These are phyloP conservation scores for Protobothrops mucrosquamatus DNA, from an alignment of 2,113 vertebrate genomes.

Conservation along the genomic window DNA sequence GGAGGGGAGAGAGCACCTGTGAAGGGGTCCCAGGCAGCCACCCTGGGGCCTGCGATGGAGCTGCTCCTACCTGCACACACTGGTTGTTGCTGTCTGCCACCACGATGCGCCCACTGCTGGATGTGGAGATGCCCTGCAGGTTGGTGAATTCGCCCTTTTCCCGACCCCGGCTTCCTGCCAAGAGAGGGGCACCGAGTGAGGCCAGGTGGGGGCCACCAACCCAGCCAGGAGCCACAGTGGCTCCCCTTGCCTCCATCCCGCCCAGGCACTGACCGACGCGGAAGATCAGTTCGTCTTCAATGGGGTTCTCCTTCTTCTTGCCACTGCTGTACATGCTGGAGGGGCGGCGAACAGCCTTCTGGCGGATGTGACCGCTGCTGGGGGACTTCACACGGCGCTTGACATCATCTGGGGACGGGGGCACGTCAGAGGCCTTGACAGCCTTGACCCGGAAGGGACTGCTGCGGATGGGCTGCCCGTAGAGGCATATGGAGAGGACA, in stretches of 20 bases:
- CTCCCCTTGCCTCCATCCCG: fast-evolving
- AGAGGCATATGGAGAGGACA: conserved; percentile 81
- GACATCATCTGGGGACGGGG: conserved; percentile 87
- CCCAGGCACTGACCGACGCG: conserved; percentile 80
- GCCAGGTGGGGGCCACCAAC: too few relatives aligned
- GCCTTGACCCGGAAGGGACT: conserved; percentile 88
- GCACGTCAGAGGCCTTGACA: conserved; percentile 82
- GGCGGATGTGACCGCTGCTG: conserved; percentile 86
- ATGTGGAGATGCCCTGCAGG: conserved; percentile 91
- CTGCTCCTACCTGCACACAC: conserved; percentile 85
- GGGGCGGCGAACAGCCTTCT: conserved; percentile 90
- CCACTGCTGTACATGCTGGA: conserved; percentile 95
- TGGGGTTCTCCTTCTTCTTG: conserved; percentile 88
- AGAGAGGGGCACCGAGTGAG: neutral
- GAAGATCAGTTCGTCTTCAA: conserved; percentile 80
- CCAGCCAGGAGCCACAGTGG: neutral
- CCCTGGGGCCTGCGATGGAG: neutral
- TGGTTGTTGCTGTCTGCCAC: conserved; percentile 98
- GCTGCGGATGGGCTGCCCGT: conserved; percentile 85
- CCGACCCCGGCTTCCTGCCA: conserved; percentile 84
- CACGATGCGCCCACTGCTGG: conserved; percentile 86
- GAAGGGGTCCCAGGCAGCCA: neutral
- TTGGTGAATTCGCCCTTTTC: conserved; percentile 97
- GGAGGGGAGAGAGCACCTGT: neutral
- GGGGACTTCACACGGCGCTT: conserved; percentile 94